phyloP scores from a whole-genome alignment of 2,888 invertebrate species.

The Dilophus febrilis region DNA sequence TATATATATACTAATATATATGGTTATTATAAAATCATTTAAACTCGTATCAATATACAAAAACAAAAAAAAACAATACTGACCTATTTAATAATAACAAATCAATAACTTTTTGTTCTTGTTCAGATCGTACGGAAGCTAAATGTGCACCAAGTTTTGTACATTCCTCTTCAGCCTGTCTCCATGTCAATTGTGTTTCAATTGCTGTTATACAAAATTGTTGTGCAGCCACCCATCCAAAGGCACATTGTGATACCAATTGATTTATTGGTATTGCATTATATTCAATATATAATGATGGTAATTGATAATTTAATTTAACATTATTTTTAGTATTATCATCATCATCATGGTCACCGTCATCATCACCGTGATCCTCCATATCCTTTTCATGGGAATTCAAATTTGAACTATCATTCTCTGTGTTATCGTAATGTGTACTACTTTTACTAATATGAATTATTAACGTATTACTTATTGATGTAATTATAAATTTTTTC shows the following conservation, averaged over 20 bases:
- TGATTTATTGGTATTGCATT: slow-evolving; percentile 43
- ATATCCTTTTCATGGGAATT: too few relatives aligned
- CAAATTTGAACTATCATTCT: too few relatives aligned
- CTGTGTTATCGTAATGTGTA: background rate
- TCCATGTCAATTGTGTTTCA: slow-evolving; percentile 42
- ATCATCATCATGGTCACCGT: background rate
- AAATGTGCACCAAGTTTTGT: slow-evolving; percentile 46
- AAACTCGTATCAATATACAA: too few relatives aligned
- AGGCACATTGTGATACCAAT: slow-evolving; percentile 47
- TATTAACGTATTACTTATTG: slow-evolving; percentile 17
- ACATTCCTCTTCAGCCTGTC: slow-evolving; percentile 50
- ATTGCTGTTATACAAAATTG: slow-evolving; percentile 48
- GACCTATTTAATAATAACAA: slow-evolving; percentile 46
- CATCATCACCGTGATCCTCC: background rate
- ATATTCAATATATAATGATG: slow-evolving; percentile 40
- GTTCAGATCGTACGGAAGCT: slow-evolving; percentile 44
- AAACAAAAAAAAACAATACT: slow-evolving; percentile 11
- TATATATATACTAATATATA: too few relatives aligned
- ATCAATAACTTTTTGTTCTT: slow-evolving; percentile 45
- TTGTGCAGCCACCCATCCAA: slow-evolving; percentile 49
- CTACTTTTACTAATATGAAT: slow-evolving; percentile 7
- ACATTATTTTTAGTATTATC: background rate
- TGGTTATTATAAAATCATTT: too few relatives aligned
- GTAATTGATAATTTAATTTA: slow-evolving; percentile 18
- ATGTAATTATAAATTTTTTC: slow-evolving; percentile 17